phyloP scores from a whole-genome alignment of 2,797 vertebrate species.

The Anguilla megastoma region DNA sequence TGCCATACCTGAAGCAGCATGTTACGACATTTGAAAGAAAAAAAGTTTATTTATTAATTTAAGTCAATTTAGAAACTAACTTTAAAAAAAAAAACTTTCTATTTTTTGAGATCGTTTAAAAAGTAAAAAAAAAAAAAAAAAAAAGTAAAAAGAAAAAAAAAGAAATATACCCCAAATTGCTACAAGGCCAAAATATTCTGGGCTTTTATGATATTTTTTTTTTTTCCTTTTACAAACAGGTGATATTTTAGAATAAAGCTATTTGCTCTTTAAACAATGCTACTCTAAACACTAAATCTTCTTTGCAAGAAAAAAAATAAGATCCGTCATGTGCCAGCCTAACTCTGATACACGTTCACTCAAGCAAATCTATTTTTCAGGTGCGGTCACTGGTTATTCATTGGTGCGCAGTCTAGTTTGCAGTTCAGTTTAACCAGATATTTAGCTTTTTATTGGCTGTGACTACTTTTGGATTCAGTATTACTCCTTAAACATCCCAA shows the following conservation, averaged over 20 bases:
- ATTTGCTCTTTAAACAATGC: constrained; percentile 54
- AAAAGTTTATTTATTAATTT: constrained; percentile 83
- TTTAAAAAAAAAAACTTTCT: constrained; percentile 70
- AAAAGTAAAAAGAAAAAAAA: constrained; percentile 73
- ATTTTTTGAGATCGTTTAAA: constrained; percentile 82
- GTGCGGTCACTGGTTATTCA: background rate
- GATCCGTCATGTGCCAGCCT: background rate
- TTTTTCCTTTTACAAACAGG: constrained; percentile 29
- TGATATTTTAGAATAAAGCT: constrained; percentile 49
- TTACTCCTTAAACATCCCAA: background rate
- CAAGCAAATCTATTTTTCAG: background rate
- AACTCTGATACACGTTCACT: background rate
- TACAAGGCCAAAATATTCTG: constrained; percentile 76
- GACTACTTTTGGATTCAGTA: background rate
- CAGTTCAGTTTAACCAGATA: background rate
- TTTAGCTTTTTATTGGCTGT: background rate
- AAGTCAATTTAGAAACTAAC: constrained; percentile 74
- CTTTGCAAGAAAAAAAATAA: background rate
- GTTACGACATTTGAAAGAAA: constrained; percentile 70
- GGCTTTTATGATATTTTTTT: constrained; percentile 46
- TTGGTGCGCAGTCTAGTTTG: background rate
- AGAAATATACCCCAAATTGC: constrained; percentile 77
- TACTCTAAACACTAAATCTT: constrained; percentile 43
- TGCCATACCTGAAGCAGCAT: constrained; percentile 87
- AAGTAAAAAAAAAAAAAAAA: constrained; percentile 65